Base-by-base conservation (phyloP, 2,888 invertebrate species). In the Lordiphosa andalusiaca region DNA sequence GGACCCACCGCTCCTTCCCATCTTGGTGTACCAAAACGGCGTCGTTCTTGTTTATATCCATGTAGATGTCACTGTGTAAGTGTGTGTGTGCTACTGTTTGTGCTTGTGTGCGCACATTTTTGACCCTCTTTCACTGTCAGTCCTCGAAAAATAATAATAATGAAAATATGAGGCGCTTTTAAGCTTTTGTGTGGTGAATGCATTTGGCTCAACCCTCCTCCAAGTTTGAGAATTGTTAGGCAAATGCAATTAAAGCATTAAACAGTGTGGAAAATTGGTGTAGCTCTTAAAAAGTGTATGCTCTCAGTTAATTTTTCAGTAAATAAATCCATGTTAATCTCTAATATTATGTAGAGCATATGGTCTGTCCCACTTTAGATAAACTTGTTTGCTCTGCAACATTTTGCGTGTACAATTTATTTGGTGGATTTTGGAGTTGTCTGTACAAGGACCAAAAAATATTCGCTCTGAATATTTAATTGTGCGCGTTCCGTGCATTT, bases 391-490 rank as follows among this genome's bases (percentile, higher is more conserved):
- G 56, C 60, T 56, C 60, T 67, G 66, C 35, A 19, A 25, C 25
- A 50, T 48, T 71, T 67, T 12, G 16, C 40, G 44, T 56, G 58
- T 66, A 5, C 47, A 39, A 33, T 25, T 38, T 36, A 53, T 36
- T 35, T 53, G 35, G 44, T 36, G 4, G 30, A 7, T 55, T 53
- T 65, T 54, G 44, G 58, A 37, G 36, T 42, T 21, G 21, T 12
- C 19, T 19, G 7, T 35, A 6, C 56, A 57, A 54, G 55, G 53
- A 42, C 53, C 71, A 59, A 59, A 59, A 72, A 77, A 74, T 77
- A 81, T 81, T 77, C 77, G 70, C 64, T 77, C 62, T 72, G 81
- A 69, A 77, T 77, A 77, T 77, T 81, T 81, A 77, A 81, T 81
- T 77, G 77, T 77, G 77, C 76, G 71, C 63, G 69, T 38, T 67